A percentile compares a stretch with the other conserved stretches of the same genome.
Conservation (phyloP, 1,140 invertebrate genomes). For the Apolygus lucorum region DNA sequence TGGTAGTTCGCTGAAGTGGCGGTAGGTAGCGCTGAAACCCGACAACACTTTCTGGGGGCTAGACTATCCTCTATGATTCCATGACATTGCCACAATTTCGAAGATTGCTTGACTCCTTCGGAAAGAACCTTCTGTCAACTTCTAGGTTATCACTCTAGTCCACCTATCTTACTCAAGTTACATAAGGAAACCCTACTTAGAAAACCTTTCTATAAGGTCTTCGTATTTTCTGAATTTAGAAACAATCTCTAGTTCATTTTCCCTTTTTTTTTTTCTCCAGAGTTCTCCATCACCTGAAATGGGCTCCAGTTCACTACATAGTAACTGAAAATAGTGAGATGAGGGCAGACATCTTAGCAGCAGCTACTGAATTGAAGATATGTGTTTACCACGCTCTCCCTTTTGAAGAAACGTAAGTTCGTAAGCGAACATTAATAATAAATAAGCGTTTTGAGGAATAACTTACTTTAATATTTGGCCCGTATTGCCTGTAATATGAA, state of each 20-base stretch:
- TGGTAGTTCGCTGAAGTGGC: too few species aligned
- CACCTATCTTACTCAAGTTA: background rate
- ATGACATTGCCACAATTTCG: too few species aligned
- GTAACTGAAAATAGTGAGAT: slow-evolving; percentile 1
- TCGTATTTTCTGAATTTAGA: background rate
- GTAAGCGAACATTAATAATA: too few species aligned
- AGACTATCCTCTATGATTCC: too few species aligned
- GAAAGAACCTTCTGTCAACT: background rate
- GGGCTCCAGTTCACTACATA: slow-evolving; percentile 16
- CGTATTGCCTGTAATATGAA: background rate
- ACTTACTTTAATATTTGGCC: too few species aligned
- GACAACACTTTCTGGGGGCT: too few species aligned
- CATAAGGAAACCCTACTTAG: background rate
- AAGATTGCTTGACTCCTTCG: too few species aligned
- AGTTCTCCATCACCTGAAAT: slow-evolving; percentile 6
- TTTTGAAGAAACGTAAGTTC: background rate
- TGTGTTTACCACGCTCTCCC: slow-evolving; percentile 8
- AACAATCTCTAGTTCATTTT: background rate
- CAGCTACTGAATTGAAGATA: slow-evolving; percentile 17
- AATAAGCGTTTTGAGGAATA: too few species aligned
- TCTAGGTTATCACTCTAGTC: background rate
- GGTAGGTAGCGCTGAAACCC: too few species aligned
- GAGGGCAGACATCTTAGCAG: background rate
- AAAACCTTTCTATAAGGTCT: background rate
- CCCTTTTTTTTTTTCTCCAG: background rate